phyloP scores from a whole-genome alignment of 2,113 vertebrate species.

The Pedetes capensis region DNA sequence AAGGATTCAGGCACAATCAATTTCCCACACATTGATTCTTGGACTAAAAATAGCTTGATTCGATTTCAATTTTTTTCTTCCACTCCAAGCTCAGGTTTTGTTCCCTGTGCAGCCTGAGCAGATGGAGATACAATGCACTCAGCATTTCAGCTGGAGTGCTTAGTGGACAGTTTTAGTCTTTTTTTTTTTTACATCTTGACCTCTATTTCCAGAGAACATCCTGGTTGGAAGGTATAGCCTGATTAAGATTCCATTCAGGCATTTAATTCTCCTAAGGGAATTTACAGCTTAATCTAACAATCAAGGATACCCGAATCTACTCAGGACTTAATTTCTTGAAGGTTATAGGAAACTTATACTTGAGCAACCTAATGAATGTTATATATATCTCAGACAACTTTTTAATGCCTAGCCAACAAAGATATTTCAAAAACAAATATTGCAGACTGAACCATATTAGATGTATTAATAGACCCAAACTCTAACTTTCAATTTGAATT shows the following conservation, averaged over 20 bases:
- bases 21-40: slow-evolving; percentile 73
- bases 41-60: slow-evolving; percentile 76
- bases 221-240: slow-evolving; percentile 32
- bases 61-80: neutral
- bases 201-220: slow-evolving; percentile 60
- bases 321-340: slow-evolving; percentile 56
- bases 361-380: neutral
- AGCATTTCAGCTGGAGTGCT: slow-evolving; percentile 55
- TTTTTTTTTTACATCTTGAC: slow-evolving; percentile 56
- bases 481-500: neutral
- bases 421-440: neutral
- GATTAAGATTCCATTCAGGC: slow-evolving; percentile 60
- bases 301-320: slow-evolving; percentile 28
- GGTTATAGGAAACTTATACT: slow-evolving; percentile 31
- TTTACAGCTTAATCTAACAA: slow-evolving; percentile 42
- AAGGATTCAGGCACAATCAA: slow-evolving; percentile 54
- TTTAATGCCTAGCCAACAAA: slow-evolving; percentile 21
- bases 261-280: slow-evolving; percentile 61
- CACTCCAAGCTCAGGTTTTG: slow-evolving; percentile 19
- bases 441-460: neutral
- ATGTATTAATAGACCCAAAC: neutral
- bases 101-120: neutral
- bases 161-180: slow-evolving; percentile 38
- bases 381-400: neutral
- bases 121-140: neutral